Conservation (phyloP, 1,140 invertebrate species). For the Portunus trituberculatus region DNA sequence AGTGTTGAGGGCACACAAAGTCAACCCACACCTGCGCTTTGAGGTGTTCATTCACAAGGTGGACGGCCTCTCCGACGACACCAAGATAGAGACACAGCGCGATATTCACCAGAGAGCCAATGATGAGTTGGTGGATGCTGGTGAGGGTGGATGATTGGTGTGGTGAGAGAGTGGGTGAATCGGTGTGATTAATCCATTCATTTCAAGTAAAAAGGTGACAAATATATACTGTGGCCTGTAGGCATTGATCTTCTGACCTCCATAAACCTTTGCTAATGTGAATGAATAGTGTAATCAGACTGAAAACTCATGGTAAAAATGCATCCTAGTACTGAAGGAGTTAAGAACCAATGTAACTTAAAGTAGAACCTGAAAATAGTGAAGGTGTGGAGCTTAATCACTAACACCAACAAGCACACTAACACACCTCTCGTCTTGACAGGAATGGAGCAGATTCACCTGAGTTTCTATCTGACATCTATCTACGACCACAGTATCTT, state of each 20-base stretch:
- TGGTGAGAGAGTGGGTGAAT: neutral
- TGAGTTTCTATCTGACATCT: slow-evolving; percentile 98
- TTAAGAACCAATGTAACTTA: too few species aligned
- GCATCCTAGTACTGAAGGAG: too few species aligned
- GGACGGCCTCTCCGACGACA: slow-evolving; percentile 98
- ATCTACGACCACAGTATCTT: slow-evolving; percentile 99
- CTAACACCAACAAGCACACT: too few species aligned
- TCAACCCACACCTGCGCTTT: slow-evolving; percentile 98
- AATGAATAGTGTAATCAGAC: too few species aligned
- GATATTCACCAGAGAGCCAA: slow-evolving; percentile 98
- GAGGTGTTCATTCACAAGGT: slow-evolving; percentile 99
- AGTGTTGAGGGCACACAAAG: slow-evolving; percentile 96
- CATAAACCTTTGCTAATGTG: too few species aligned
- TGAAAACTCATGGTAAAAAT: too few species aligned
- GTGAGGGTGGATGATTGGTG: slow-evolving; percentile 81
- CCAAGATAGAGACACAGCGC: slow-evolving; percentile 98
- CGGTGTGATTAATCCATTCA: too few species aligned
- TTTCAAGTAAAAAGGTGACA: too few species aligned
- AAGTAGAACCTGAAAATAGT: too few species aligned
- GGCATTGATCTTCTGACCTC: too few species aligned
- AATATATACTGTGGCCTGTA: too few species aligned
- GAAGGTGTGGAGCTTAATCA: too few species aligned
- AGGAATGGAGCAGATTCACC: slow-evolving; percentile 90
- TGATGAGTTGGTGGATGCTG: slow-evolving; percentile 95
- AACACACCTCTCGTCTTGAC: slow-evolving; percentile 76